Evolutionary conservation across 2,888 invertebrate genomes (phyloP), one percentile per base, ranked within the genome.

Genomic region (Drosophila meridionalis): DNA sequence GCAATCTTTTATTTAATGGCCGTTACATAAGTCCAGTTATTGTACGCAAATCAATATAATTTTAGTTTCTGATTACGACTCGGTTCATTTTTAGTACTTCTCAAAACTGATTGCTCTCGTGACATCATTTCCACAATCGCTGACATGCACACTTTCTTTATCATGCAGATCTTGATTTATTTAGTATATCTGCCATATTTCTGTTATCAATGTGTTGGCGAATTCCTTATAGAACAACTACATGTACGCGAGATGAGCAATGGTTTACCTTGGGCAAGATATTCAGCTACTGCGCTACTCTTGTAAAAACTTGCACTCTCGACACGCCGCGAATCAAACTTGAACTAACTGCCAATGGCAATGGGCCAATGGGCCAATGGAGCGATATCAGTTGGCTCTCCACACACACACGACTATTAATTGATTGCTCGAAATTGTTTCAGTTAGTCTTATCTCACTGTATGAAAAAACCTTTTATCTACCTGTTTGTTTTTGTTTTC

Each of bases 351-450:
- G 78, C 72, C 81, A 73, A 76, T 83, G 72, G 57, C 69, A 67
- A 58, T 69, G 67, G 66, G 71, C 56, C 69, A 66, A 58, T 71
- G 68, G 60, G 71, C 56, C 56, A 56, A 42, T 56, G 65, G 43
- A 45, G 58, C 64, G 74, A 48, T 84, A 89, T 84, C 84, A 83
- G 87, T 67, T 67, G 62, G 55, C 50, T 53, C 69, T 40, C 28
- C 40, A 38, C 34, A 42, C 52, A 56, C 57, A 65, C 48, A 20
- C 68, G 50, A 42, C 65, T 69, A 84, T 87, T 89, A 86, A 86
- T 86, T 86, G 86, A 86, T 86, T 86, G 76, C 90, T 80, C 53
- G 65, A 73, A 84, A 89, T 80, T 84, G 85, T 82, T 82, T 70
- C 64, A 53, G 57, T 47, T 60, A 48, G 69, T 76, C 71, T 87